Percentiles rank a stretch among this genome's conserved stretches.
Evolutionary conservation across 2,113 vertebrate genomes (phyloP).

Genomic region (Diglossa brunneiventris): DNA sequence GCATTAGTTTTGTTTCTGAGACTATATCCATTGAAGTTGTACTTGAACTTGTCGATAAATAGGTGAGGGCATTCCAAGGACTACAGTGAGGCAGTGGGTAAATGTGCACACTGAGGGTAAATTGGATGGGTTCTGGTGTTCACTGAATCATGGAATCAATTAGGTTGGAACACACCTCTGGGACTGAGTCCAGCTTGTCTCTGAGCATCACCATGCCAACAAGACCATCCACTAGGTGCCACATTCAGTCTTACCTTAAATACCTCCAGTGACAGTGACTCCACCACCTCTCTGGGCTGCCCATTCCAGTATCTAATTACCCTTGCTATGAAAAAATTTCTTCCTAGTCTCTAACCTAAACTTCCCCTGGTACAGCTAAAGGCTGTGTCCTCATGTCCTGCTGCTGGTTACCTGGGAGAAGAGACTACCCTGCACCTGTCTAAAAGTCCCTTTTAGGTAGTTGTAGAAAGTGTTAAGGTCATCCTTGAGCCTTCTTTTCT

Average conservation of each 20-base stretch:
- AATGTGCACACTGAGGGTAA: neutral
- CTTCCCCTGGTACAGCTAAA: neutral
- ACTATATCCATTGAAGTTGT: neutral
- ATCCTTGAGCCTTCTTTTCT: neutral
- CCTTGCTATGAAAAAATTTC: neutral
- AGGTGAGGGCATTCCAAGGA: neutral
- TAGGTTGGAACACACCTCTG: neutral
- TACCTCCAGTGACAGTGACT: neutral
- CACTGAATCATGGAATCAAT: neutral
- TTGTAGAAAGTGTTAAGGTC: neutral
- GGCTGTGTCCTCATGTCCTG: neutral
- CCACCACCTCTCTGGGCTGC: neutral
- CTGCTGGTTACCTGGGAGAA: accelerated
- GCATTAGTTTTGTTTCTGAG: neutral
- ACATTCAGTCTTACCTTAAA: neutral
- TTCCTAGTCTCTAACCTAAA: neutral
- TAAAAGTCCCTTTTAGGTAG: neutral
- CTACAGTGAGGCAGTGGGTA: neutral
- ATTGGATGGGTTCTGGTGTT: neutral
- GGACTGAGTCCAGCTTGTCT: neutral
- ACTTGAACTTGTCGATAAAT: neutral
- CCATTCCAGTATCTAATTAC: neutral
- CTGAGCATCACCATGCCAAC: neutral
- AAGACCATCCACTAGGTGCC: neutral
- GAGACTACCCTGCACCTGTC: no score